Base-by-base conservation (phyloP, 1,140 invertebrate species). In the Anoplophora glabripennis region DNA sequence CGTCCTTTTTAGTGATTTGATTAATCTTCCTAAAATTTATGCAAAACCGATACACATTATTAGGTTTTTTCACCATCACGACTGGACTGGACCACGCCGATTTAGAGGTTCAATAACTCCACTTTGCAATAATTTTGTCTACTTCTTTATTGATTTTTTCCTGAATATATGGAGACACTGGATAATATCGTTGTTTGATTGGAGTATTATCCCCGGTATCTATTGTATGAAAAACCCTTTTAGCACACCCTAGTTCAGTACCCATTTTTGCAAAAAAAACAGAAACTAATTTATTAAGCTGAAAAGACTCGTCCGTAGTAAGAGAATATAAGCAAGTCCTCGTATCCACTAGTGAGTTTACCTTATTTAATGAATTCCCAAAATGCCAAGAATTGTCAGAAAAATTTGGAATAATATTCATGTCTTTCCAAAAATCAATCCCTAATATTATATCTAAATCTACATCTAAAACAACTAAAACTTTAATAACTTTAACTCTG, bases 1-100 rank as follows among this genome's bases (percentile, higher is more conserved):
- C 49, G 44, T 75, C 73, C 33, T 59, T 59, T 10, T 56, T 67
- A 0, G 73, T 69, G 5, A 74, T 52, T 4, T 64, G 56, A 40
- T 74, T 75, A 7, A 75, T 12, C 60, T 69, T 69, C 3, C 72
- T 47, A 34, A 61, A 67, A 42, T 75, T 69, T 0, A 74, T 35
- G 21, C 67, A 71, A 53, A 73, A 65, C 2, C 35, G 1, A 41
- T 52, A 51, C 34, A 5, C 12, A 45, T 48, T 40, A 18, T 21
- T 21, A 33, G 46, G 18, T 33, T 73, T 72, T 57, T 45, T 34
- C 3, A 69, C 65, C 42, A 73, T 53, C 10, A 68, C 60, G 4
- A 68, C 53, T 3, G 69, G 69, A 18, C 55, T 62, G 1, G 59
- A 59, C 65, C 67, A 72, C 0, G 68, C 35, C 35, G 58, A 65